Evolutionary conservation across 2,797 vertebrate species (phyloP), one percentile per base, ranked within the genome.

Genomic region (Denticeps clupeoides): DNA sequence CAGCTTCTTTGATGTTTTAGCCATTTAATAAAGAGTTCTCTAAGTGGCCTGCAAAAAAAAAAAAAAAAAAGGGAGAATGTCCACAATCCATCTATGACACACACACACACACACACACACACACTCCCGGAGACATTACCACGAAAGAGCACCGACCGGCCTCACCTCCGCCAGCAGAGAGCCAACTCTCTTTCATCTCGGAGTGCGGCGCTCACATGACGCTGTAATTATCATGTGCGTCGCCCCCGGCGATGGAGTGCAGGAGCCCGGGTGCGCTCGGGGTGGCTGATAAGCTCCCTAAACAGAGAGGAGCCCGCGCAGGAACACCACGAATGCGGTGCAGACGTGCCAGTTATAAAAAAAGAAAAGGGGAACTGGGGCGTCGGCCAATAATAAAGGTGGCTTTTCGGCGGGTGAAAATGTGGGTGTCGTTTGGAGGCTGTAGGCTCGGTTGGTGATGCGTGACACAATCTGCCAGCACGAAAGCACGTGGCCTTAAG

Each of bases 1-100:
- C 33, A 38, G 13, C 45, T 41, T 38, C 64, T 67, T 67, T 67
- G 58, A 67, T 59, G 60, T 61, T 55, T 15, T 37, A 41, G 49
- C 41, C 55, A 60, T 61, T 45, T 55, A 57, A 48, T 58, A 55
- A 58, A 60, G 59, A 57, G 51, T 33, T 41, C 45, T 51, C 37
- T 33, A 58, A 60, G 53, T 55, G 27, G 43, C 25, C 37, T 16
- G n/a, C 46, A 50, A 38, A 42, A 48, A 43, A 29, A 15, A 43
- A 51, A 12, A 18, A 8, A 43, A 38, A 22, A 12, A 28, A 45
- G 42, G 15, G n/a, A 22, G 4, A 22, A 31, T 27, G 28, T 26
- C 49, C 42, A 21, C 21, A 9, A 4, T 16, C 21, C 16, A 12
- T 2, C 5, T 37, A 12, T 33, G 25, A 11, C 18, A 40, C 24